A percentile compares a stretch with the other conserved stretches of the same genome.
Evolutionary conservation across 2,797 vertebrate species (phyloP).

Genomic region (Molossus molossus): DNA sequence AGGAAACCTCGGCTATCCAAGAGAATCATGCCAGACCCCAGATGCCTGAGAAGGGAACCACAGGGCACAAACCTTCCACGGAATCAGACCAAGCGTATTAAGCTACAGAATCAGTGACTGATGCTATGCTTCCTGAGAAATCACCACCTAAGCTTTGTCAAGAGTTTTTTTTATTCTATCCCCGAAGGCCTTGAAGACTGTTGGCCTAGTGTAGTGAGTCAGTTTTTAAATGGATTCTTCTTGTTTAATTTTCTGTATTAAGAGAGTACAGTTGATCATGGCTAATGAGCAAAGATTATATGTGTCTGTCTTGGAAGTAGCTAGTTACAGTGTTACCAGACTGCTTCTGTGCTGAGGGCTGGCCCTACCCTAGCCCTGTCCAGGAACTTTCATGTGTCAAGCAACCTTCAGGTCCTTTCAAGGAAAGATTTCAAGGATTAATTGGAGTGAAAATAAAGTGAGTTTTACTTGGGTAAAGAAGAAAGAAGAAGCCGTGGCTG

Average conservation of each 20-base stretch:
- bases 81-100: not conserved
- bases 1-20: not conserved
- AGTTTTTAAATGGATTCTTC: not conserved
- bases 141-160: not conserved
- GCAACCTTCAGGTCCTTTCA: too few species aligned
- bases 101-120: not conserved
- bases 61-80: accelerated
- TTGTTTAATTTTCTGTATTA: constrained; percentile 2
- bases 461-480: too few species aligned
- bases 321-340: not conserved
- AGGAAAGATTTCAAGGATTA: too few species aligned
- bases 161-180: not conserved
- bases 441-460: too few species aligned
- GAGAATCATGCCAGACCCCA: accelerated
- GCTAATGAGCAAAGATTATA: not conserved
- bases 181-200: not conserved
- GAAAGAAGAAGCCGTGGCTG: too few species aligned
- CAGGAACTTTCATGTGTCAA: too few species aligned
- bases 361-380: too few species aligned
- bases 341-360: too few species aligned
- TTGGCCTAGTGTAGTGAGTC: not conserved
- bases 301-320: not conserved
- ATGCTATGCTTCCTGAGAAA: not conserved
- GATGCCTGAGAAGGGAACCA: not conserved
- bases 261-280: not conserved